These are phyloP conservation scores for Camponotus vicinus DNA, from an alignment of 1,140 invertebrate species.

Conservation along the genomic window DNA sequence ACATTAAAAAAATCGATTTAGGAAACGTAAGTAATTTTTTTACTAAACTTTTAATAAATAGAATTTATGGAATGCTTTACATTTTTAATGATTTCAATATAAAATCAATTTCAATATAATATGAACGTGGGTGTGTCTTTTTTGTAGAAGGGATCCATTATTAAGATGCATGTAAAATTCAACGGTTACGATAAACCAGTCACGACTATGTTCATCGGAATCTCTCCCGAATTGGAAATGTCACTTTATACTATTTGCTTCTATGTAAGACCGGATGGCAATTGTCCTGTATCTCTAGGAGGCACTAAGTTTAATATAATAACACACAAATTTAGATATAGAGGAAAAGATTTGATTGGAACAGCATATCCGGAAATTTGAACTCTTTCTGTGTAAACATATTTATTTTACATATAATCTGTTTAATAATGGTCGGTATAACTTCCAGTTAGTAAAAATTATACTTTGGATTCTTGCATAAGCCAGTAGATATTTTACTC, in stretches of 20 bases:
- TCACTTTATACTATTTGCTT: conserved; percentile 96
- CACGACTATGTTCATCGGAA: conserved; percentile 94
- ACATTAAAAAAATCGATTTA: conserved; percentile 90
- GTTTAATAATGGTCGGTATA: too few relatives aligned
- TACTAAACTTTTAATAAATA: conserved; percentile 4
- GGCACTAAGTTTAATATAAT: conserved; percentile 90
- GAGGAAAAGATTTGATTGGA: conserved; percentile 92
- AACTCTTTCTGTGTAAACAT: conserved; percentile 51
- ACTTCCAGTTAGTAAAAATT: too few relatives aligned
- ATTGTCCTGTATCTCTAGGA: conserved; percentile 91
- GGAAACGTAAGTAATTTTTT: conserved; percentile 88
- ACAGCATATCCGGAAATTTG: conserved; percentile 93
- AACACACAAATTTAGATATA: conserved; percentile 91
- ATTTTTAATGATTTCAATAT: not conserved
- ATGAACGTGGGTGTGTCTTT: conserved; percentile 53
- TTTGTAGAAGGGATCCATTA: conserved; percentile 92
- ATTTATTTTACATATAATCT: not conserved
- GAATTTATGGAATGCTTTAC: not conserved
- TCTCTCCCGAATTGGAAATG: conserved; percentile 97
- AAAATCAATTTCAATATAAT: not conserved
- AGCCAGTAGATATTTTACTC: too few relatives aligned
- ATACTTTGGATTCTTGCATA: too few relatives aligned
- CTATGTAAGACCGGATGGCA: conserved; percentile 89
- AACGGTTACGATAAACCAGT: conserved; percentile 92
- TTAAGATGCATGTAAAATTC: conserved; percentile 93